Evolutionary conservation across 2,797 vertebrate species (phyloP).

Genomic region (Argentina silus): DNA sequence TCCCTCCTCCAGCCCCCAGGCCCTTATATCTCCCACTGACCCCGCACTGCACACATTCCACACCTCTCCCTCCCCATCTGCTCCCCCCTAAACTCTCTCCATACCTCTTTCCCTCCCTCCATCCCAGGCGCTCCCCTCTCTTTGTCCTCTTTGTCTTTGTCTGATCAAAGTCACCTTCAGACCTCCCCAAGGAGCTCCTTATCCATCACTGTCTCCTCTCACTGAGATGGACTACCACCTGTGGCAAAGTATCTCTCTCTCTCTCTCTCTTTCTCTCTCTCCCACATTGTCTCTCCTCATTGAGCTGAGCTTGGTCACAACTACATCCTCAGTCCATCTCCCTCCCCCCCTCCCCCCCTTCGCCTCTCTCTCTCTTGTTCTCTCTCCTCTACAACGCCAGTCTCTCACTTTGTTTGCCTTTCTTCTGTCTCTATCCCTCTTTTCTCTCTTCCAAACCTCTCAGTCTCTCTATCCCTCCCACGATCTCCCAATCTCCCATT

Average conservation of each 20-base stretch:
- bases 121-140: not conserved
- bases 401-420: not conserved
- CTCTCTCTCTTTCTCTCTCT: constrained; percentile 2
- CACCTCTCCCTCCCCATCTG: constrained; percentile 59
- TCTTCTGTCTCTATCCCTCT: not conserved
- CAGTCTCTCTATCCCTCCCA: constrained; percentile 1
- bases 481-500: not conserved
- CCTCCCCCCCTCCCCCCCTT: not conserved
- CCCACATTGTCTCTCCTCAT: not conserved
- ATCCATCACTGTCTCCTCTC: constrained; percentile 28
- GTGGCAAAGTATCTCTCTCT: constrained; percentile 42
- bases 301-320: too few relatives aligned
- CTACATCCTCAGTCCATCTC: constrained; percentile 17
- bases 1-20: not conserved
- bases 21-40: constrained; percentile 33
- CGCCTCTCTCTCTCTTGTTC: not conserved
- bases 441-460: not conserved
- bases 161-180: constrained; percentile 67
- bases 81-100: constrained; percentile 53
- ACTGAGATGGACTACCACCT: constrained; percentile 47
- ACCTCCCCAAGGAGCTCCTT: constrained; percentile 41
- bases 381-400: not conserved
- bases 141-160: constrained; percentile 17
- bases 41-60: constrained; percentile 48
- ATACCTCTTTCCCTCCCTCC: constrained; percentile 1